phyloP scores from a whole-genome alignment of 2,797 vertebrate genomes.

The Micromesistius poutassou region DNA sequence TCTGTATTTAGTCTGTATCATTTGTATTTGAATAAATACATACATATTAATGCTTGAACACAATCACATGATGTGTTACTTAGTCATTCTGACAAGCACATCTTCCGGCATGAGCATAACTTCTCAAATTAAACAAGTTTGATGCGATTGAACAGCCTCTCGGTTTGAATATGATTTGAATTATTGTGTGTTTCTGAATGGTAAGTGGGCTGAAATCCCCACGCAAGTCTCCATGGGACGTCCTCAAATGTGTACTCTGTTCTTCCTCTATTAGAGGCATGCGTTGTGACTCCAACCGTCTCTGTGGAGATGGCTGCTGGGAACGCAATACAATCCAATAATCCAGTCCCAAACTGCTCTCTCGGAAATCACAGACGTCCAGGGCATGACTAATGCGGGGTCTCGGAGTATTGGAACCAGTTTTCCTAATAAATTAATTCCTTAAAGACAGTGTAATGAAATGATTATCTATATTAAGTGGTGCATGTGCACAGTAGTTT shows the following conservation, averaged over 20 bases:
- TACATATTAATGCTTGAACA: not conserved
- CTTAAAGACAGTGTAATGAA: not conserved
- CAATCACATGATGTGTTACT: not conserved
- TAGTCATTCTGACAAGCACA: not conserved
- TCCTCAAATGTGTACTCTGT: not conserved
- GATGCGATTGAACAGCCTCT: not conserved
- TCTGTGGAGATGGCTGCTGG: not conserved
- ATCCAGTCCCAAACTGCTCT: not conserved
- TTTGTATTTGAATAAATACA: not conserved
- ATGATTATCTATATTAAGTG: not conserved
- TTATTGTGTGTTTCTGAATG: not conserved
- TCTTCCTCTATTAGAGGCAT: not conserved
- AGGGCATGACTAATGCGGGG: not conserved
- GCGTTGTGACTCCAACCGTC: not conserved
- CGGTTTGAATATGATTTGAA: not conserved
- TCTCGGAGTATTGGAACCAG: not conserved
- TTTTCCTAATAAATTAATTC: not conserved
- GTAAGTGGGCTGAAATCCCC: not conserved
- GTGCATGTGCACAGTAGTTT: not conserved
- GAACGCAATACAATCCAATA: not conserved
- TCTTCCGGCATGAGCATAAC: not conserved
- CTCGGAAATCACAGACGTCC: not conserved
- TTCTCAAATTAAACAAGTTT: not conserved
- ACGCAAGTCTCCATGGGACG: not conserved
- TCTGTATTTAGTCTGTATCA: no score